phyloP scores from a whole-genome alignment of 1,140 invertebrate species.

The Diploscapter pachys region DNA sequence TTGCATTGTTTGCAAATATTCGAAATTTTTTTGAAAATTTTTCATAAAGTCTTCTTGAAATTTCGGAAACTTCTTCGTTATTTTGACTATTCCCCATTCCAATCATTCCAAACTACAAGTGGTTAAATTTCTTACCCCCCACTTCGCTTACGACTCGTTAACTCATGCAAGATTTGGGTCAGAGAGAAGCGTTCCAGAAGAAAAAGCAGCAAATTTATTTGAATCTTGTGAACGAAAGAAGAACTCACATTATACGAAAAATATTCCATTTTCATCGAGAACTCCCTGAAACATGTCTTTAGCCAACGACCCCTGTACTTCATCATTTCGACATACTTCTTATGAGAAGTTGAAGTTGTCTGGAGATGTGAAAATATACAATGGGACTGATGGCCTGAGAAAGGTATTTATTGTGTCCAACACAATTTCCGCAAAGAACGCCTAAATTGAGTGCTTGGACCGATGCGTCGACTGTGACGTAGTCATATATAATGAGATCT shows the following conservation, averaged over 20 bases:
- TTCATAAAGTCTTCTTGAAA: neutral
- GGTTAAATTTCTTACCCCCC: no score
- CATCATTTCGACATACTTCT: slow-evolving; percentile 13
- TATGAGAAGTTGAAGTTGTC: slow-evolving; percentile 6
- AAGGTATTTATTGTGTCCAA: neutral
- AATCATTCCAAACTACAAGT: neutral
- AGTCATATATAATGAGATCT: slow-evolving; percentile 11
- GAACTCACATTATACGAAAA: no score
- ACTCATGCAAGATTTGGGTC: no score
- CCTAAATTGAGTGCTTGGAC: neutral
- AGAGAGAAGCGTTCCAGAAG: no score
- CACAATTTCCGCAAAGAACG: no score
- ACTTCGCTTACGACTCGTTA: no score
- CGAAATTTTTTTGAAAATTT: neutral
- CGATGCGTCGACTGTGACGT: slow-evolving; percentile 11
- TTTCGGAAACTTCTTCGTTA: neutral
- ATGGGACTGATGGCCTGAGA: slow-evolving; percentile 14
- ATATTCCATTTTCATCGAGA: neutral
- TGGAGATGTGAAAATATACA: slow-evolving; percentile 12
- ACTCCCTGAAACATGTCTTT: neutral
- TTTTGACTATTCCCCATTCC: neutral
- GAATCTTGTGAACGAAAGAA: no score
- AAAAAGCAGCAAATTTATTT: no score
- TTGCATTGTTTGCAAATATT: neutral
- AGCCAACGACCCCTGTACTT: slow-evolving; percentile 15